Evolutionary conservation across 2,113 vertebrate species (phyloP).

Genomic region (Nansenia antarctica): DNA sequence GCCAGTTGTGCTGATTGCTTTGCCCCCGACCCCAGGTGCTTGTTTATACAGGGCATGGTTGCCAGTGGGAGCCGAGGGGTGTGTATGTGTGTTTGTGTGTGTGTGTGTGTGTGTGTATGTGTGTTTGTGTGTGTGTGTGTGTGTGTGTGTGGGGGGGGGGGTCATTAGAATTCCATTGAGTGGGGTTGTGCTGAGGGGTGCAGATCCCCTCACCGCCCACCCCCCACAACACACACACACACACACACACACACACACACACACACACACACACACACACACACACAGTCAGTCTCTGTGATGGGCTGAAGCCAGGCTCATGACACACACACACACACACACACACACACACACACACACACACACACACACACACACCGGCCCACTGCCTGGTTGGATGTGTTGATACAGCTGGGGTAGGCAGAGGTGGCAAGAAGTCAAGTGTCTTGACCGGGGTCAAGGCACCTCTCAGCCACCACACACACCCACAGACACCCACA

Average conservation of each 20-base stretch:
- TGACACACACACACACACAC: constrained; percentile 47
- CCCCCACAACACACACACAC: no score
- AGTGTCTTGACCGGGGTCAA: constrained; percentile 73
- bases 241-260: constrained; percentile 38
- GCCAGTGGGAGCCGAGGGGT: constrained; percentile 53
- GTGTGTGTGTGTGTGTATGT: neutral
- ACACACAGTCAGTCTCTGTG: constrained; percentile 54
- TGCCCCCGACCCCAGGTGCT: constrained; percentile 69
- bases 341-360: constrained; percentile 64
- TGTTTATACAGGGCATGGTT: constrained; percentile 72
- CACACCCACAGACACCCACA: constrained; percentile 8
- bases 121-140: constrained; percentile 54
- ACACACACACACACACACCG: constrained; percentile 59
- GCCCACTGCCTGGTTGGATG: constrained; percentile 52
- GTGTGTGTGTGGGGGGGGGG: constrained; percentile 62
- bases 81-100: neutral
- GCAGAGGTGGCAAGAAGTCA: constrained; percentile 71
- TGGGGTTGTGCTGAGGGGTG: constrained; percentile 55
- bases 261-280: constrained; percentile 64
- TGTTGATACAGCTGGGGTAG: constrained; percentile 77
- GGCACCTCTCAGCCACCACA: constrained; percentile 40
- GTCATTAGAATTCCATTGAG: constrained; percentile 68
- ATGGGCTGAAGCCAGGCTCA: constrained; percentile 61
- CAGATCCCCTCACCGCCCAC: no score
- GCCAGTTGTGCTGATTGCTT: constrained; percentile 69